A percentile compares a stretch with the other conserved stretches of the same genome.
These are phyloP conservation scores for Botia almorhae DNA, from an alignment of 2,797 vertebrate species.

Conservation along the genomic window DNA sequence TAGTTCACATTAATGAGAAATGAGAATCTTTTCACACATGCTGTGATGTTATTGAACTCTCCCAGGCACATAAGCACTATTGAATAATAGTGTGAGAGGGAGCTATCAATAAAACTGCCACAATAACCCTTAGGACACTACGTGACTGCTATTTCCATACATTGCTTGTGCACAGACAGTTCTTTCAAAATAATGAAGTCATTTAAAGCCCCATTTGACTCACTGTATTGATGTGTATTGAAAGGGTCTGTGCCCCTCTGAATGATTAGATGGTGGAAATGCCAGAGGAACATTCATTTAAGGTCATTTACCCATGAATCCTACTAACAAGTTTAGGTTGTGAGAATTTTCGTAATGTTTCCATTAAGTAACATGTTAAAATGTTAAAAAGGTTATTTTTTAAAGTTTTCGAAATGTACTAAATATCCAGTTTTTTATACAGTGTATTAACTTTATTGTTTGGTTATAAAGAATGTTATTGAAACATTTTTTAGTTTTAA, in stretches of 20 bases:
- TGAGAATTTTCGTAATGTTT: no score
- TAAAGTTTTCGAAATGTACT: no score
- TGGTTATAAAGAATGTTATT: no score
- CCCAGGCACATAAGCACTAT: constrained; percentile 67
- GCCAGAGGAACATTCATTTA: constrained; percentile 16
- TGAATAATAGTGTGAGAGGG: constrained; percentile 61
- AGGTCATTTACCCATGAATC: constrained; percentile 15
- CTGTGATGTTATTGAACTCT: constrained; percentile 68
- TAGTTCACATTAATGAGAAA: neutral
- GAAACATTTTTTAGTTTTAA: no score
- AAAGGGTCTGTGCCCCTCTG: constrained; percentile 40
- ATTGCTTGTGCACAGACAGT: constrained; percentile 32
- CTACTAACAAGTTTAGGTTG: no score
- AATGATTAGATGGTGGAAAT: constrained; percentile 47
- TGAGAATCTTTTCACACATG: neutral
- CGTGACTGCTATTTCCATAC: constrained; percentile 51
- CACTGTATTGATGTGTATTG: constrained; percentile 53
- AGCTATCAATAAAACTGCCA: constrained; percentile 61
- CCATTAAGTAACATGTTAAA: no score
- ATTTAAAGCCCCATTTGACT: constrained; percentile 58
- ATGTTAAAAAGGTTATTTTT: no score
- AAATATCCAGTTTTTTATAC: no score
- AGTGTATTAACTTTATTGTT: no score
- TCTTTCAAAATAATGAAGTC: constrained; percentile 56
- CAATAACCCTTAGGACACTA: constrained; percentile 53